Evolutionary conservation across 2,888 invertebrate species (phyloP), one percentile per base, ranked within the genome.

Genomic region (Heteromyza rotundicornis): DNA sequence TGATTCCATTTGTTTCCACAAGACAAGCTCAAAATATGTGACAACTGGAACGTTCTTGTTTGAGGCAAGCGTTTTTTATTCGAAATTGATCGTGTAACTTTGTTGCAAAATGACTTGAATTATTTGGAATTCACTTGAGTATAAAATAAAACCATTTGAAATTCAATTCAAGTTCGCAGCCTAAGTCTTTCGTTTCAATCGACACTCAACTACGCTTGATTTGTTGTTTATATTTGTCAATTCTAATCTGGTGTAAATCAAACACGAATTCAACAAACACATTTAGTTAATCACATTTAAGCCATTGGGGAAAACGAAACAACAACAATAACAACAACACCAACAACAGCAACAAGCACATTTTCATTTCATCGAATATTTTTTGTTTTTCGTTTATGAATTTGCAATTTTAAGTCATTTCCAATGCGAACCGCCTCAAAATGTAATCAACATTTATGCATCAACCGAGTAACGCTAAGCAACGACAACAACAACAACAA

Each of bases 181-280:
- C 63, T 68, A 60, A 72, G 70, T 72, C 68, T 66, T 73, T 72
- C 64, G 63, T 63, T 47, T 66, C 19, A 66, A 74, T 73, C 55
- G 40, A 40, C 40, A 40, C 40, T 40, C 14, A 40, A 40, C 14
- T 40, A n/a, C 40, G 69, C 70, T 73, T 74, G 75, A 75, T 5
- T 7, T 75, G 75, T 74, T 74, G 75, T 74, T 72, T 74, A 71
- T 75, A 74, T 74, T 75, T 74, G 74, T 74, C 74, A 69, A 66
- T 72, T 55, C 67, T 67, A 69, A 74, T 75, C 74, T 65, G 66
- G n/a, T 68, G 54, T 72, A 70, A 74, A 74, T 74, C 74, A 70
- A 74, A 75, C 75, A 74, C 74, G 75, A 73, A 73, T 66, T 68
- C 60, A 68, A 40, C 60, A 68, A 7, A 40, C 40, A 40, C 40